Evolutionary conservation across 1,140 invertebrate species (phyloP).

Genomic region (Drosophila punjabiensis): DNA sequence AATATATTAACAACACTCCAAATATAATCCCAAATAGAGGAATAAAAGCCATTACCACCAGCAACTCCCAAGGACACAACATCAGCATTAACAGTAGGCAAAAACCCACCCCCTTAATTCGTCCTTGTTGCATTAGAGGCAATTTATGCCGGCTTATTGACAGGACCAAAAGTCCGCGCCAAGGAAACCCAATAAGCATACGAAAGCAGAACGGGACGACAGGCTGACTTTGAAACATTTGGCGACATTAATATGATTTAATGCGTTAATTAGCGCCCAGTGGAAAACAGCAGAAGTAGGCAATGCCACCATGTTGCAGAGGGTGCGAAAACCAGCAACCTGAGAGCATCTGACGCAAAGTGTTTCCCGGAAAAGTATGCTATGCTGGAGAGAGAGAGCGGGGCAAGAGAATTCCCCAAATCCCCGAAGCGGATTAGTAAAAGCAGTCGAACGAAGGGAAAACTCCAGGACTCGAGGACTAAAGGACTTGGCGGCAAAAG

Average conservation of each 20-base stretch:
- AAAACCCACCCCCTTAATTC: slow-evolving; percentile 1
- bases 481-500: slow-evolving; percentile 9
- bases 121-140: slow-evolving; percentile 52
- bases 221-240: slow-evolving; percentile 81
- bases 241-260: slow-evolving; percentile 85
- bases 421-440: slow-evolving; percentile 84
- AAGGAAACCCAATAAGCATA: slow-evolving; percentile 52
- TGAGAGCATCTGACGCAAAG: slow-evolving; percentile 69
- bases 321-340: slow-evolving; percentile 69
- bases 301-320: slow-evolving; percentile 25
- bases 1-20: neutral
- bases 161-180: slow-evolving; percentile 34
- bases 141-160: slow-evolving; percentile 75
- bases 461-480: too few relatives aligned
- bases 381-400: slow-evolving; percentile 37
- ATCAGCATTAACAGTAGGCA: neutral
- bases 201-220: slow-evolving; percentile 42
- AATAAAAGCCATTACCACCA: slow-evolving; percentile 17
- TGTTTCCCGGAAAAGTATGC: slow-evolving; percentile 73
- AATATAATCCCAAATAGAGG: neutral
- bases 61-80: neutral
- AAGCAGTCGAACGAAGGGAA: slow-evolving; percentile 10
- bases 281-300: slow-evolving; percentile 15
- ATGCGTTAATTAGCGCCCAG: slow-evolving; percentile 83
- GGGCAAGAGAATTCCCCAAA: slow-evolving; percentile 74